These are phyloP conservation scores for Xiphophorus couchianus DNA, from an alignment of 2,113 vertebrate species.

Conservation along the genomic window DNA sequence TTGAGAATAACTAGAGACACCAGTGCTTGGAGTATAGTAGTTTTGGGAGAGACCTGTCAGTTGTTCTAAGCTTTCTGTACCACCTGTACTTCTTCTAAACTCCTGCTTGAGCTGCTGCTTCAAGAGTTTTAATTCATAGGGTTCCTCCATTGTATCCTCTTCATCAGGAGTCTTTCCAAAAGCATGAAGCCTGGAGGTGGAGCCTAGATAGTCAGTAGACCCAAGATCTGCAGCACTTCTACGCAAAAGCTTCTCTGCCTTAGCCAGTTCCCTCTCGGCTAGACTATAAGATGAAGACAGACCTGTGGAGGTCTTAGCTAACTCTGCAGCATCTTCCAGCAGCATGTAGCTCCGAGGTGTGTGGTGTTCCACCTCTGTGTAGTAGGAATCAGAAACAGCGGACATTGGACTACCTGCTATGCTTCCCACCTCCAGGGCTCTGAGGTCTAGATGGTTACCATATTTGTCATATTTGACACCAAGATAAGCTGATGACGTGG, in stretches of 20 bases:
- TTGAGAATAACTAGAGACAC: constrained; percentile 82
- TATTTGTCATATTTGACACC: constrained; percentile 96
- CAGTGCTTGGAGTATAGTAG: constrained; percentile 86
- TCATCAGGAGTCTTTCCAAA: constrained; percentile 95
- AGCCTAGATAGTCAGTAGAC: constrained; percentile 90
- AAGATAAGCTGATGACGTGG: constrained; percentile 86
- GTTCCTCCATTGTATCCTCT: constrained; percentile 97
- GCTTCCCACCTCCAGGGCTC: constrained; percentile 90
- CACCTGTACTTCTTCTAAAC: constrained; percentile 92
- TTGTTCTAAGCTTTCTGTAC: constrained; percentile 91
- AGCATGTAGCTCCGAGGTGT: constrained; percentile 91
- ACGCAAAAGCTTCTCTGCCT: constrained; percentile 91
- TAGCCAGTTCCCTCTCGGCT: constrained; percentile 93
- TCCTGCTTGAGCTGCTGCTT: constrained; percentile 99
- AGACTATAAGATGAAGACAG: constrained; percentile 90
- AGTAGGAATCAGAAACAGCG: constrained; percentile 94
- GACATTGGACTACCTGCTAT: constrained; percentile 93
- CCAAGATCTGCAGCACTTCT: constrained; percentile 85
- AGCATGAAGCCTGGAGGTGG: constrained; percentile 89
- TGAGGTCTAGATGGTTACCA: constrained; percentile 90
- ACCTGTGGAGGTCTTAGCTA: constrained; percentile 87
- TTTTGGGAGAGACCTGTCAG: constrained; percentile 91
- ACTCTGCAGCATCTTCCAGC: constrained; percentile 94
- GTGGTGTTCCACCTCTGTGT: constrained; percentile 94
- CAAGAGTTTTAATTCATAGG: constrained; percentile 95